phyloP scores from a whole-genome alignment of 2,113 vertebrate genomes.

The Vulpes vulpes region DNA sequence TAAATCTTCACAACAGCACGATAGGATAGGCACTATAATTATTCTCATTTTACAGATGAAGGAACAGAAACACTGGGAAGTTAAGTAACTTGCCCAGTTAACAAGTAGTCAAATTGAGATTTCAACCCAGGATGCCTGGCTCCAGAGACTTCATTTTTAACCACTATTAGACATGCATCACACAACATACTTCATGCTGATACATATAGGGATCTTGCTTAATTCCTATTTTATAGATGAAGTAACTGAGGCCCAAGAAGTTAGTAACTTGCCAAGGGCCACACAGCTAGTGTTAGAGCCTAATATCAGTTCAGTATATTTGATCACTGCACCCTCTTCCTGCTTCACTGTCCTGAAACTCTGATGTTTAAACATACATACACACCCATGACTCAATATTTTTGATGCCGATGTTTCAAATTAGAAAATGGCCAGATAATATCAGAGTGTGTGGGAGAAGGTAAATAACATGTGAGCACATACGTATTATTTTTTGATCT shows the following conservation, averaged over 20 bases:
- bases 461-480: constrained; percentile 48
- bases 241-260: constrained; percentile 16
- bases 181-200: background rate
- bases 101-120: constrained; percentile 10
- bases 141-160: background rate
- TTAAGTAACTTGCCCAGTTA: constrained; percentile 13
- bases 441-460: constrained; percentile 67
- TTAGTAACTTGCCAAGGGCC: background rate
- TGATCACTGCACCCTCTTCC: background rate
- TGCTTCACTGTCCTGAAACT: background rate
- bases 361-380: background rate
- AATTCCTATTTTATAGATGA: constrained; percentile 17
- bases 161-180: background rate
- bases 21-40: constrained; percentile 9
- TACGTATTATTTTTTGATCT: constrained; percentile 50
- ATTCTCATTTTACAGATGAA: constrained; percentile 43
- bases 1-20: background rate
- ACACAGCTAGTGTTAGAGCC: background rate
- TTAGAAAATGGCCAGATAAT: constrained; percentile 54
- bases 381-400: constrained; percentile 50
- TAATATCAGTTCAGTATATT: background rate
- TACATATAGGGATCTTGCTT: background rate
- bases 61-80: background rate
- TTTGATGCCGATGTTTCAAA: constrained; percentile 51
- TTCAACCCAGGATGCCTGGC: background rate